A percentile compares a stretch with the other conserved stretches of the same genome.
Conservation (phyloP, 2,888 invertebrate genomes). For the Apoderus coryli region DNA sequence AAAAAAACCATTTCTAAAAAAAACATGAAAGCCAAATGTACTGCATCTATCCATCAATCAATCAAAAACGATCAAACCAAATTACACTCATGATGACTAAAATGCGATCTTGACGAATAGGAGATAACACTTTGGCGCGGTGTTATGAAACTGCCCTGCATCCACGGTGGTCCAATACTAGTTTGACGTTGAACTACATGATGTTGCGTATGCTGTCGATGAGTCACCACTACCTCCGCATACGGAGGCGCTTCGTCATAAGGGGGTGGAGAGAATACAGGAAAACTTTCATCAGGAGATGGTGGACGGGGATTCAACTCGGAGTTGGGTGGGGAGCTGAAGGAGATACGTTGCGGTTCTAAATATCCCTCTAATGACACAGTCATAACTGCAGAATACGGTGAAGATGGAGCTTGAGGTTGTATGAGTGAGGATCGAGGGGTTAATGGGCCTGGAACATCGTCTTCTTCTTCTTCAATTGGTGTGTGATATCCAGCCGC, state of each 20-base stretch:
- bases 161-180: constrained; percentile 40
- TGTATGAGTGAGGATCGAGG: constrained; percentile 40
- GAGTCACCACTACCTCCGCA: constrained; percentile 27
- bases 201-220: constrained; percentile 20
- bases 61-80: too few relatives aligned
- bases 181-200: constrained; percentile 22
- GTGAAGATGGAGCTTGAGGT: constrained; percentile 48
- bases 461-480: constrained; percentile 42
- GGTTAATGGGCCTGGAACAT: constrained; percentile 33
- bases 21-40: too few relatives aligned
- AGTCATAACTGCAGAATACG: constrained; percentile 73
- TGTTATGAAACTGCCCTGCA: constrained; percentile 35
- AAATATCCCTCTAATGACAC: constrained; percentile 74
- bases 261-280: constrained; percentile 73
- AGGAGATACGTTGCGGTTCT: constrained; percentile 69
- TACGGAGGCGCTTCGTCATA: constrained; percentile 36
- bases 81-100: constrained; percentile 88
- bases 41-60: too few relatives aligned
- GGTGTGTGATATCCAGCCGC: constrained; percentile 70
- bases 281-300: constrained; percentile 69
- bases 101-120: constrained; percentile 57
- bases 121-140: constrained; percentile 64
- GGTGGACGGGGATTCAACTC: constrained; percentile 51
- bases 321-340: constrained; percentile 63
- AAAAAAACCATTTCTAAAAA: too few relatives aligned